Percentiles rank a stretch among this genome's conserved stretches.
phyloP scores from a whole-genome alignment of 2,113 vertebrate species.

The Myocastor coypus region DNA sequence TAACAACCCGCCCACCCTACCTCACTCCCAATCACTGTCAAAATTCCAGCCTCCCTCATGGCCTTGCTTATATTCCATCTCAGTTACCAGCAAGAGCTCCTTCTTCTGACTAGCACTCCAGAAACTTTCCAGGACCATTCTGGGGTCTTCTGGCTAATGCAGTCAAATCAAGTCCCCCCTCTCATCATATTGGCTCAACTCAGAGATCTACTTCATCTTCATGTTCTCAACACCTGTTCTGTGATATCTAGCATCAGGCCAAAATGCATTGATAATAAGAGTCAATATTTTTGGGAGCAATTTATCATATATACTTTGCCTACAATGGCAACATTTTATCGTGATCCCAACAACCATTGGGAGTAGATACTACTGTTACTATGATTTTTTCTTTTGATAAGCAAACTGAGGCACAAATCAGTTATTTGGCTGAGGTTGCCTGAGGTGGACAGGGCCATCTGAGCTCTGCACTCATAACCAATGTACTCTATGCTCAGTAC shows the following conservation, averaged over 20 bases:
- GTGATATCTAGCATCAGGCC: neutral
- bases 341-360: neutral
- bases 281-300: neutral
- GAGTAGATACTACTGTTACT: neutral
- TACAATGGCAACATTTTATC: neutral
- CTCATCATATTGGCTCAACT: neutral
- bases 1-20: neutral
- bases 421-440: neutral
- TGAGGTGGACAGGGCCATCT: neutral
- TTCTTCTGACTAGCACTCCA: neutral
- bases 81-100: too few relatives aligned
- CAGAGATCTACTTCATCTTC: neutral
- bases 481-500: neutral
- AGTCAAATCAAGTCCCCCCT: neutral
- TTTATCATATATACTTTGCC: neutral
- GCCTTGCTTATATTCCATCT: neutral
- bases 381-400: neutral
- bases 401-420: neutral
- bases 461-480: neutral
- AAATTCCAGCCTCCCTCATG: neutral
- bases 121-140: neutral
- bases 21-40: neutral
- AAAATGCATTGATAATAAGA: neutral
- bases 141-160: neutral
- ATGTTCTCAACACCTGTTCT: neutral